Evolutionary conservation across 53 echinoderm and acorn worm genomes (phyloP), one percentile per base, ranked within the genome.

Genomic region (Crossaster papposus): DNA sequence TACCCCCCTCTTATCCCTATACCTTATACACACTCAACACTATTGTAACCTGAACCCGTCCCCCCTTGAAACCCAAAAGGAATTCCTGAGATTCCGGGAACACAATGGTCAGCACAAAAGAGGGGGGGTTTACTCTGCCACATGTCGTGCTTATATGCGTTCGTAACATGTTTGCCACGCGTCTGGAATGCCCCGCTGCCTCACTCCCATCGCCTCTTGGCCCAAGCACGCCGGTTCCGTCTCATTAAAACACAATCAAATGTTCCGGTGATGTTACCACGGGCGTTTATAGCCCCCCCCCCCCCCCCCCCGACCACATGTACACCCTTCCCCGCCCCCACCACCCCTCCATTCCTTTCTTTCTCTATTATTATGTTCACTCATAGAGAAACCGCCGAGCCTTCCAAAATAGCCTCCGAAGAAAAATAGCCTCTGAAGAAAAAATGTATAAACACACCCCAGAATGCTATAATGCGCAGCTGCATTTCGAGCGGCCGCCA

Each of bases 161-260:
- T 58, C 58, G 17, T 17, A 20, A 58, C 17, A 58, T 15, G 2
- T 20, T 58, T 11, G 58, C 58, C 22, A 14, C 58, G 58, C 22
- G 58, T 20, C 22, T 58, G 17, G 2, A 2, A 58, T 20, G 58
- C 58, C 15, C 17, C 58, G 22, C 26, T 68, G 28, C 68, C 68
- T 23, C 20, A 28, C 28, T 68, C 68, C 23, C 62, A 62, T 79
- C 54, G 6, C 15, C 53, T 30, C 54, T 26, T 51, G 13, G 38
- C 31, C 51, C 78, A 18, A 28, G 18, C 12, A 58, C 33, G 15
- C 31, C 64, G 58, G 81, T 81, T 81, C 20, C 32, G 81, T 58
- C 81, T 81, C 81, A 81, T 81, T 81, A 81, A 81, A 81, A 15
- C 81, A 81, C 68, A 18, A 68, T 81, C 55, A 33, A 54, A 54